Percentiles rank a stretch among this genome's conserved stretches.
Evolutionary conservation across 2,888 invertebrate genomes (phyloP).

Genomic region (Cyrtodaria siliqua): DNA sequence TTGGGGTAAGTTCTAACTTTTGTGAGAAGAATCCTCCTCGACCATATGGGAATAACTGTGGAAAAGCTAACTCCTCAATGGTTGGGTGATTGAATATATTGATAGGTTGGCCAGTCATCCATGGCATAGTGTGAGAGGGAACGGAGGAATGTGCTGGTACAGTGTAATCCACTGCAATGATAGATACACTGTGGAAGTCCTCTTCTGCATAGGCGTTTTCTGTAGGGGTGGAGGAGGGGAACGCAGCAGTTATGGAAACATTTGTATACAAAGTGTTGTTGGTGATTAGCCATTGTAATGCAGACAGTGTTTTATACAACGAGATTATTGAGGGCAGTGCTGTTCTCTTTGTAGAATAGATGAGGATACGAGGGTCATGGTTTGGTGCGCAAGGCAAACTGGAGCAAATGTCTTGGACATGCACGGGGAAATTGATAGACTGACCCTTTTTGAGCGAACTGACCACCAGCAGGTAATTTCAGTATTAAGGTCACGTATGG

Average conservation of each 20-base stretch:
- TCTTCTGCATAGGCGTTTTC: no score
- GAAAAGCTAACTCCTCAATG: constrained; percentile 41
- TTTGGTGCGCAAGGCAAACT: constrained; percentile 4
- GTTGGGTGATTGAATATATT: constrained; percentile 27
- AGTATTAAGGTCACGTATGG: constrained; percentile 33
- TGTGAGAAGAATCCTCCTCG: constrained; percentile 15
- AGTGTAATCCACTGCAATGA: constrained; percentile 29
- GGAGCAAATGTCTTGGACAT: constrained; percentile 12
- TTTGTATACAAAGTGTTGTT: no score
- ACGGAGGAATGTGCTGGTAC: neutral
- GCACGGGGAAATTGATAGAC: constrained; percentile 35
- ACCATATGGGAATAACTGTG: constrained; percentile 36
- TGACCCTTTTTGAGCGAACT: constrained; percentile 35
- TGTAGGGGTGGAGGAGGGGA: no score
- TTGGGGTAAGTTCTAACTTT: constrained; percentile 1
- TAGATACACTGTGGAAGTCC: no score
- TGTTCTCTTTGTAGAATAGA: neutral
- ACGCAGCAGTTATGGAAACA: no score
- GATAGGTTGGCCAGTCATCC: constrained; percentile 18
- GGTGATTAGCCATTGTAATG: no score
- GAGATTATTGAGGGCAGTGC: neutral
- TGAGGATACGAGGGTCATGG: neutral
- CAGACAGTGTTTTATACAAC: no score
- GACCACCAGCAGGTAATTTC: constrained; percentile 32
- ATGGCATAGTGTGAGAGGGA: constrained; percentile 24